Conservation (phyloP, 2,797 vertebrate genomes). For the Pseudomugil gertrudae region DNA sequence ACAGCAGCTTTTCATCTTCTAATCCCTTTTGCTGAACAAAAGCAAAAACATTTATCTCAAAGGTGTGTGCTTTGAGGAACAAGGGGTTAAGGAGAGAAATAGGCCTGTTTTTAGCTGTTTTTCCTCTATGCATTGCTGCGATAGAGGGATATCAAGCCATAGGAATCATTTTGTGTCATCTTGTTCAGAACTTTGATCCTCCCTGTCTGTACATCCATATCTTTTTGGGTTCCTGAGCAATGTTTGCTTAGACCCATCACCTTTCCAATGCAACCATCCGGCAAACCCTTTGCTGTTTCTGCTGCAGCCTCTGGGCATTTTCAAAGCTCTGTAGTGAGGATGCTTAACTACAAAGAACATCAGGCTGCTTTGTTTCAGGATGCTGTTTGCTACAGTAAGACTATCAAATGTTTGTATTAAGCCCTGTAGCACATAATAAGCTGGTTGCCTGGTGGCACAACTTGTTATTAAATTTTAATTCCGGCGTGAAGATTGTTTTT, state of each 20-base stretch:
- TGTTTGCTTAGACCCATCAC: constrained; percentile 73
- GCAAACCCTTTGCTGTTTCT: constrained; percentile 60
- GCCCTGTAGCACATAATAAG: constrained; percentile 62
- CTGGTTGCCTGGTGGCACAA: constrained; percentile 47
- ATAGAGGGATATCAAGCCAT: constrained; percentile 65
- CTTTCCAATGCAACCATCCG: constrained; percentile 72
- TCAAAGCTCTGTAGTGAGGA: constrained; percentile 53
- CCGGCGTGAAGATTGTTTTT: constrained; percentile 59
- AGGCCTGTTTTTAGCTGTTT: constrained; percentile 21
- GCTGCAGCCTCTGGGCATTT: constrained; percentile 67
- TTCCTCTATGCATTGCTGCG: constrained; percentile 59
- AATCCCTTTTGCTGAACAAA: constrained; percentile 42
- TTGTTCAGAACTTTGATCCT: constrained; percentile 78
- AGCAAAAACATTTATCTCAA: constrained; percentile 64
- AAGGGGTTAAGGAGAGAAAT: constrained; percentile 39
- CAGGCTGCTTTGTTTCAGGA: constrained; percentile 72
- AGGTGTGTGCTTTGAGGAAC: constrained; percentile 54
- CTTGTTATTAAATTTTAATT: constrained; percentile 67
- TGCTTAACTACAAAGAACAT: constrained; percentile 75
- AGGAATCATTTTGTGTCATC: constrained; percentile 72
- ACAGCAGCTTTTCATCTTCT: constrained; percentile 35
- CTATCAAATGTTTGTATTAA: constrained; percentile 73
- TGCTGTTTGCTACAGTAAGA: constrained; percentile 53
- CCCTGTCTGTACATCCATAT: constrained; percentile 63
- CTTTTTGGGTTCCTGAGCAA: constrained; percentile 63